Conservation (phyloP, 2,113 vertebrate genomes). For the Turdus rufiventris region DNA sequence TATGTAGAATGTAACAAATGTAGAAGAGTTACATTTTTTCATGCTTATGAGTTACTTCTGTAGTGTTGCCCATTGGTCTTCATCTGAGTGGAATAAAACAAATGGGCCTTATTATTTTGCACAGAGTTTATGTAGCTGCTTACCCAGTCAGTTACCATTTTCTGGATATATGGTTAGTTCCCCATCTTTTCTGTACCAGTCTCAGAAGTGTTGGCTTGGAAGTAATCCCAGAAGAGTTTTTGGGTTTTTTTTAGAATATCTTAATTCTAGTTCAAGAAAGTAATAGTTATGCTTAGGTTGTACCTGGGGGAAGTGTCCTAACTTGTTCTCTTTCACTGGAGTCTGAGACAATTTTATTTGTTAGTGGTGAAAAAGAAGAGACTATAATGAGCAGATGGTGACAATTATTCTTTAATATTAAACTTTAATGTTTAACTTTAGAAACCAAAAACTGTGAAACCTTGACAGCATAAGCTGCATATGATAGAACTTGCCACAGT, state of each 20-base stretch:
- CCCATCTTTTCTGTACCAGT: neutral
- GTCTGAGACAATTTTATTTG: neutral
- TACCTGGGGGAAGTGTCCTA: neutral
- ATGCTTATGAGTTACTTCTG: neutral
- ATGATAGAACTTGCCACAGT: neutral
- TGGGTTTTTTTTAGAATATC: neutral
- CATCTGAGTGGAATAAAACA: neutral
- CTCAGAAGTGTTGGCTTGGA: neutral
- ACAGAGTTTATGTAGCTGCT: neutral
- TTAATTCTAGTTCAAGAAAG: neutral
- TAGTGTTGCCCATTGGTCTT: neutral
- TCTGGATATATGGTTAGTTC: neutral
- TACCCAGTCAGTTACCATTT: neutral
- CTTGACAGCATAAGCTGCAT: neutral
- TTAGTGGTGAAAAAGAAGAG: neutral
- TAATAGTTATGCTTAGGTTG: neutral
- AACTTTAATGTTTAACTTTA: neutral
- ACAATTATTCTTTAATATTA: neutral
- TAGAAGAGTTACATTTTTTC: neutral
- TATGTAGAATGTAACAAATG: neutral
- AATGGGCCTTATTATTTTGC: neutral
- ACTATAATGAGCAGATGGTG: neutral
- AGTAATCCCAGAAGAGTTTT: neutral
- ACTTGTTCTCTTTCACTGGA: neutral
- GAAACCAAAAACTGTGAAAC: neutral